Conservation (phyloP, 2,797 vertebrate species). For the Eulemur albifrons region DNA sequence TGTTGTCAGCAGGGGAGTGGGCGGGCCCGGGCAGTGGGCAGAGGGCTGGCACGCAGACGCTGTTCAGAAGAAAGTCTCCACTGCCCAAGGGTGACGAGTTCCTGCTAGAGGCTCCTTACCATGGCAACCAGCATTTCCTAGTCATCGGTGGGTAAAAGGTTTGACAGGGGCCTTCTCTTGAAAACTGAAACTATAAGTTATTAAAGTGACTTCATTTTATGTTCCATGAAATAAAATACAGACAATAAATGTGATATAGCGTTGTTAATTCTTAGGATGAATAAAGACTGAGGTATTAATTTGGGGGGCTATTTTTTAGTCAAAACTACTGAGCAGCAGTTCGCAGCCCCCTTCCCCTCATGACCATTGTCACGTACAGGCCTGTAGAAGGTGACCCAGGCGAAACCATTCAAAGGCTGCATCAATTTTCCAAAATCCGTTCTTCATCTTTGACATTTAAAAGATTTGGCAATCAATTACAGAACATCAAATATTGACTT, state of each 20-base stretch:
- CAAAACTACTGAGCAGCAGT: neutral
- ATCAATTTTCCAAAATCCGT: neutral
- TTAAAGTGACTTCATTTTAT: neutral
- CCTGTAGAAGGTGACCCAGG: neutral
- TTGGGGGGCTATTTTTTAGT: neutral
- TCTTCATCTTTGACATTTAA: neutral
- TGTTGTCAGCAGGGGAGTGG: accelerated
- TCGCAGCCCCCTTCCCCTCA: neutral
- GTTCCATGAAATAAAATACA: neutral
- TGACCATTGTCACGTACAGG: neutral
- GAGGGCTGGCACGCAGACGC: neutral
- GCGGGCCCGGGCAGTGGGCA: no score
- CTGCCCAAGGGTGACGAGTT: no score
- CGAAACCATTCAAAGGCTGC: neutral
- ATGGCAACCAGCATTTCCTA: neutral
- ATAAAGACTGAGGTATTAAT: neutral
- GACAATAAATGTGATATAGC: neutral
- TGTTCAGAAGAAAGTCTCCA: neutral
- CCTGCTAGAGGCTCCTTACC: neutral
- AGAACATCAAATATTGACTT: neutral
- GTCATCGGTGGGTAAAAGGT: neutral
- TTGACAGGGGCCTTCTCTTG: neutral
- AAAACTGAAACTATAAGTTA: neutral
- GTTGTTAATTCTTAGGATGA: neutral
- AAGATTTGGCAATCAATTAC: neutral